Conservation (phyloP, 2,888 invertebrate genomes). For the Aphidius colemani region DNA sequence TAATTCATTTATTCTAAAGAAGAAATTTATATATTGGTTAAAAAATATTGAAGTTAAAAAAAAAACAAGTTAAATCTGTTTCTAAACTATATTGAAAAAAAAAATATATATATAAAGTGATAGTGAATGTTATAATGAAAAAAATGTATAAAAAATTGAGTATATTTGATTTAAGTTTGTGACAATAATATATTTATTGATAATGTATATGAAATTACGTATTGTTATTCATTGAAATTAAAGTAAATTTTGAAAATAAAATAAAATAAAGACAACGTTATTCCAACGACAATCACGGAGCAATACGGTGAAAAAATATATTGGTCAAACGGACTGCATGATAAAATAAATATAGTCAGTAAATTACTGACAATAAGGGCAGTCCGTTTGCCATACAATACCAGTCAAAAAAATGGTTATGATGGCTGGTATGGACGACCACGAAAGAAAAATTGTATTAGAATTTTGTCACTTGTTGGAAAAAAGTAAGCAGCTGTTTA, state of each 20-base stretch:
- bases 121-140: not conserved
- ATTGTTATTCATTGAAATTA: no score
- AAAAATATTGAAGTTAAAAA: no score
- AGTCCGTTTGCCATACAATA: conserved; percentile 29
- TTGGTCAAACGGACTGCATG: conserved; percentile 30
- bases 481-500: conserved; percentile 96
- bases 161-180: conserved; percentile 6
- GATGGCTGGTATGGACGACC: conserved; percentile 82
- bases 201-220: no score
- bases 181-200: not conserved
- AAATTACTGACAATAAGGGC: conserved; percentile 32
- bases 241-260: no score
- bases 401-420: conserved; percentile 67
- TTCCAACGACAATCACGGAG: conserved; percentile 40
- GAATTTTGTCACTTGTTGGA: conserved; percentile 96
- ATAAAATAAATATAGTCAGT: conserved; percentile 28
- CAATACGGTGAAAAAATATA: conserved; percentile 40
- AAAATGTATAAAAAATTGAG: conserved; percentile 4
- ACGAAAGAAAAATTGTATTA: conserved; percentile 88
- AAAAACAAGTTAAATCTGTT: no score
- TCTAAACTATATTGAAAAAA: no score
- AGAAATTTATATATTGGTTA: no score
- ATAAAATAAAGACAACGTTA: conserved; percentile 29
- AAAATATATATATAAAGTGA: not conserved
- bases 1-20: no score